Conservation (phyloP, 1,140 invertebrate genomes). For the Heliothis virescens region DNA sequence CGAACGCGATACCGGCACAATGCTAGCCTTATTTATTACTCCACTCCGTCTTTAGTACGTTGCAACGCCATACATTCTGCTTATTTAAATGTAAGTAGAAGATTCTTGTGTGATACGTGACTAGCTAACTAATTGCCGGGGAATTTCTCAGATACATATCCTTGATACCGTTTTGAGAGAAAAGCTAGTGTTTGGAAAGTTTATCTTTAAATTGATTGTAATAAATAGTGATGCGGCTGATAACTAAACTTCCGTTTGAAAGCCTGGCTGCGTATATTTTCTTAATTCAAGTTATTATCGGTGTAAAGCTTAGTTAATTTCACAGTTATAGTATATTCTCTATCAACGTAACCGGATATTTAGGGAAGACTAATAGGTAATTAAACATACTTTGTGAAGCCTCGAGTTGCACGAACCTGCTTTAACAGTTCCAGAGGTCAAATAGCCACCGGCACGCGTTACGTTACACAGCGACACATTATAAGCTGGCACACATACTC, state of each 20-base stretch:
- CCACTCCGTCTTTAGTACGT: slow-evolving; percentile 50
- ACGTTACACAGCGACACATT: not conserved
- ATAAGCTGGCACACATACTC: not conserved
- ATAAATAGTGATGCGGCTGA: not conserved
- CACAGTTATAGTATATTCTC: too few relatives aligned
- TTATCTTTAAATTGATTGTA: not conserved
- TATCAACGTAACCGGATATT: not conserved
- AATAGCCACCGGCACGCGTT: slow-evolving; percentile 2
- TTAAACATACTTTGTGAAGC: not conserved
- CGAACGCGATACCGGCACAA: slow-evolving; percentile 18
- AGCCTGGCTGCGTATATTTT: too few relatives aligned
- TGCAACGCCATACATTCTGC: slow-evolving; percentile 44
- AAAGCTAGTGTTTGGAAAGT: not conserved
- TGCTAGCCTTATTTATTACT: slow-evolving; percentile 55
- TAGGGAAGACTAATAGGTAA: not conserved
- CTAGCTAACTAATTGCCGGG: slow-evolving; percentile 4
- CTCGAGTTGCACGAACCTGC: not conserved
- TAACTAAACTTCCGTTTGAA: too few relatives aligned
- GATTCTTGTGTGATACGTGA: slow-evolving; percentile 31
- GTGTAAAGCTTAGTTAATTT: too few relatives aligned
- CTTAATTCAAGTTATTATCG: too few relatives aligned
- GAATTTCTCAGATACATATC: slow-evolving; percentile 13
- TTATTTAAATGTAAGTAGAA: slow-evolving; percentile 14
- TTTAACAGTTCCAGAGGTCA: slow-evolving; percentile 1
- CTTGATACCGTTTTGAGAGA: slow-evolving; percentile 21